Evolutionary conservation across 2,888 invertebrate species (phyloP).

Genomic region (Byasa hedistus): DNA sequence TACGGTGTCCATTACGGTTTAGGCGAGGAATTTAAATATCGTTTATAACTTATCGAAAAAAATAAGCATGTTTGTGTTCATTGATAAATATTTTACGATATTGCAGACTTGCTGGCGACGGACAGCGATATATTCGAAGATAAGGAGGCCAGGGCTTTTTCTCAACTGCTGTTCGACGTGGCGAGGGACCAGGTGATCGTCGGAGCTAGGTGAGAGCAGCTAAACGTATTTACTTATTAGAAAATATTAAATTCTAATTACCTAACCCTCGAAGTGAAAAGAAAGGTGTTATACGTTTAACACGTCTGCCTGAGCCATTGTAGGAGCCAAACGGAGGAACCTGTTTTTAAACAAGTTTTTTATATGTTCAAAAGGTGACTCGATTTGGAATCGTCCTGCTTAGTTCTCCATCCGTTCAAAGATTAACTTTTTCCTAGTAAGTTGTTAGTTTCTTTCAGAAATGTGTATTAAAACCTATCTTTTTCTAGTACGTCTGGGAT

Average conservation of each 20-base stretch:
- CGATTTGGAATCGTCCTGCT: too few relatives aligned
- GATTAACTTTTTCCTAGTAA: too few relatives aligned
- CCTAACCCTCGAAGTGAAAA: not conserved
- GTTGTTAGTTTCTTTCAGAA: too few relatives aligned
- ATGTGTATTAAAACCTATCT: too few relatives aligned
- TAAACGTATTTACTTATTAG: not conserved
- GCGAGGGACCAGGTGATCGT: constrained; percentile 92
- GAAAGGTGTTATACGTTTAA: not conserved
- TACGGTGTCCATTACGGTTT: constrained; percentile 1
- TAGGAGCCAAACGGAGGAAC: not conserved
- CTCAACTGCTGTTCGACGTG: constrained; percentile 92
- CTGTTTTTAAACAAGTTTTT: not conserved
- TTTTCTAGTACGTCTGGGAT: too few relatives aligned
- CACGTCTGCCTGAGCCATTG: not conserved
- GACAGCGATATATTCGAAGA: constrained; percentile 85
- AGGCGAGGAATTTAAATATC: constrained; percentile 5
- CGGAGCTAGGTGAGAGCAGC: constrained; percentile 88
- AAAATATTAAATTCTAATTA: not conserved
- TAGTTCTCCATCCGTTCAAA: too few relatives aligned
- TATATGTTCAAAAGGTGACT: too few relatives aligned
- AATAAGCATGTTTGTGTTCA: constrained; percentile 9
- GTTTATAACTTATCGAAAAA: not conserved
- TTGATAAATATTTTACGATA: constrained; percentile 29
- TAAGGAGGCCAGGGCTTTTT: constrained; percentile 87
- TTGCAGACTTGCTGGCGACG: constrained; percentile 84